Conservation (phyloP, 2,888 invertebrate species). For the Bombylius major region DNA sequence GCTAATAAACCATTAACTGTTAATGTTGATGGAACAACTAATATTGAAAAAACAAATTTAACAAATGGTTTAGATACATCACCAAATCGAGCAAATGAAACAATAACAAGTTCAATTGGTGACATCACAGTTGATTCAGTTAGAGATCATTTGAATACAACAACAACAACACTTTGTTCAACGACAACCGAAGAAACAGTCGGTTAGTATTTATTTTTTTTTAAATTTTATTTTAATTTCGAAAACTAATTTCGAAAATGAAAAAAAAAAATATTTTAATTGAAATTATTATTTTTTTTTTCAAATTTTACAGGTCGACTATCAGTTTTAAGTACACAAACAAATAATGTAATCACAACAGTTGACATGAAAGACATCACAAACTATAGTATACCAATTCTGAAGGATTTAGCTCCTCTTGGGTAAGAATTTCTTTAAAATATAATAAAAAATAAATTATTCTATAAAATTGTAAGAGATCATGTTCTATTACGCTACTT, state of each 20-base stretch:
- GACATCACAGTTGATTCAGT: constrained; percentile 94
- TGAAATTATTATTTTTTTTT: background rate
- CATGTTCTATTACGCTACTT: too few relatives aligned
- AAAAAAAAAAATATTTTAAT: background rate
- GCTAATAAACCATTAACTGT: constrained; percentile 17
- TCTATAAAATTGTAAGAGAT: too few relatives aligned
- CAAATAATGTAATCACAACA: constrained; percentile 30
- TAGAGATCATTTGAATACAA: constrained; percentile 60
- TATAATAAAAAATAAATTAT: too few relatives aligned
- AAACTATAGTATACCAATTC: constrained; percentile 29
- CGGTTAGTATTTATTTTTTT: constrained; percentile 22
- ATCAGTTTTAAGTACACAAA: constrained; percentile 35
- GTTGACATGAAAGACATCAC: constrained; percentile 32
- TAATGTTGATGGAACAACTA: constrained; percentile 18
- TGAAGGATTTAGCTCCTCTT: constrained; percentile 29
- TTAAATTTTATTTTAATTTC: background rate
- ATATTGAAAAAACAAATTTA: constrained; percentile 11
- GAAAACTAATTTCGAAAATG: background rate
- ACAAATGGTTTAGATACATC: constrained; percentile 42
- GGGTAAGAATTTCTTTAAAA: constrained; percentile 19
- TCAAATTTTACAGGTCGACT: constrained; percentile 26
- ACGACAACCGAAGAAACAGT: constrained; percentile 37
- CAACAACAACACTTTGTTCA: constrained; percentile 34
- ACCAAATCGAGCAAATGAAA: constrained; percentile 35
- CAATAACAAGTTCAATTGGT: constrained; percentile 52